Base-by-base conservation (phyloP, 2,888 invertebrate genomes). In the Rhagophthalmus giganteus region DNA sequence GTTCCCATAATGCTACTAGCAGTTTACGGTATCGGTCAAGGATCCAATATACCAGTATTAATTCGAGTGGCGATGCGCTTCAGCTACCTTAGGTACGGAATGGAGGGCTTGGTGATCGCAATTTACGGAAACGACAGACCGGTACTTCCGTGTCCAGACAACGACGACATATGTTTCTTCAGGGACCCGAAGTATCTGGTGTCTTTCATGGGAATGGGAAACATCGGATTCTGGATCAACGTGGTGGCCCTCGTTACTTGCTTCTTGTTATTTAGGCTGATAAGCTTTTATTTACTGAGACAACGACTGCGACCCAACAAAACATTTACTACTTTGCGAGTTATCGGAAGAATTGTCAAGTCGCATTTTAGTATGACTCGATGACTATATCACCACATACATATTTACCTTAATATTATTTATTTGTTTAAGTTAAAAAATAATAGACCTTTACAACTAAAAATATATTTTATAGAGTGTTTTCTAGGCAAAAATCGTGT, bases 1-100 rank as follows among this genome's bases (percentile, higher is more conserved):
- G 94, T 94, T 2, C 95, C 95, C 0, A 77, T 96, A 7, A 90
- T 96, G 82, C 74, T 96, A 45, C 79, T 95, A 35, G 88, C 94
- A 2, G 89, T 87, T 0, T 89, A 90, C 67, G 90, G 95, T 16
- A 87, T 95, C 65, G 90, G 88, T 1, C 78, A 80, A 60, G 76
- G 78, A 38, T 72, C 67, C 38, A 78, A 80, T n/a, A 77, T 80
- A 1, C 85, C 87, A 0, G 81, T 89, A 11, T 87, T 94, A 0
- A 85, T 95, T 71, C 81, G 83, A 58, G 76, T 94, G 64, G 78
- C 90, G 0, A 87, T 94, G 77, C 87, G 90, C 57, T 79, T 87
- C 40, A 94, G 93, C 51, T 94, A 87, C 71, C 79, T 94, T 46
- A 81, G 93, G 6, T 85, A 71, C 20, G 55, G 59, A 15, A 45